These are phyloP conservation scores for Mystacornis crossleyi DNA, from an alignment of 2,113 vertebrate species.

Conservation along the genomic window DNA sequence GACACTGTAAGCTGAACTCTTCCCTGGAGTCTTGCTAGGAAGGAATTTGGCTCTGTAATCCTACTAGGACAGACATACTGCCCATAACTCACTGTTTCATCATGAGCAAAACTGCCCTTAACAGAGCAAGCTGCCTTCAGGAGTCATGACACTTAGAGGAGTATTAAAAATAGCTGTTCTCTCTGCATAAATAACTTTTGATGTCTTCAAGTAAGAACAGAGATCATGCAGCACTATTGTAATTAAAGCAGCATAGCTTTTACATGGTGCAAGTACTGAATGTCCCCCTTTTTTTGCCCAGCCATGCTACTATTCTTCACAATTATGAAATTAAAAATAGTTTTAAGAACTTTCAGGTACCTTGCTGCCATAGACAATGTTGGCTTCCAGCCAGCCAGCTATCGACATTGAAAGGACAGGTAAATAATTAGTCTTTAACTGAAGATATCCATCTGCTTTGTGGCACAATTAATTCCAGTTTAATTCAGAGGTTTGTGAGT, in stretches of 20 bases:
- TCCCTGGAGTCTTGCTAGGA: not conserved
- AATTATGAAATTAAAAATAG: not conserved
- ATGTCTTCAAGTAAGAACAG: slow-evolving; percentile 17
- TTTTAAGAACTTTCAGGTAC: not conserved
- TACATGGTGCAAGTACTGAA: not conserved
- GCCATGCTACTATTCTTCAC: not conserved
- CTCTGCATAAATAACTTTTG: not conserved
- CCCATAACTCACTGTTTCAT: not conserved
- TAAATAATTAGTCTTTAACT: slow-evolving; percentile 35
- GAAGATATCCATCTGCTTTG: slow-evolving; percentile 19
- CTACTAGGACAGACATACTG: not conserved
- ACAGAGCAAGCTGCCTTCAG: not conserved
- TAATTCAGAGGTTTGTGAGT: slow-evolving; percentile 1
- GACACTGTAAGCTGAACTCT: not conserved
- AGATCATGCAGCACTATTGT: not conserved
- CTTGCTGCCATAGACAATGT: not conserved
- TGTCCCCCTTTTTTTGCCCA: not conserved
- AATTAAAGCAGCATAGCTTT: not conserved
- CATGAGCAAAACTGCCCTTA: not conserved
- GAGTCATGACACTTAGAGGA: not conserved
- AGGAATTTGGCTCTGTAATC: not conserved
- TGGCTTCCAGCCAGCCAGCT: not conserved
- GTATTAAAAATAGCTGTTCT: slow-evolving; percentile 35
- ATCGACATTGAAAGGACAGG: not conserved
- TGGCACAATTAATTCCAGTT: slow-evolving; percentile 6